phyloP scores from a whole-genome alignment of 2,797 vertebrate genomes.

The Lepus townsendii region DNA sequence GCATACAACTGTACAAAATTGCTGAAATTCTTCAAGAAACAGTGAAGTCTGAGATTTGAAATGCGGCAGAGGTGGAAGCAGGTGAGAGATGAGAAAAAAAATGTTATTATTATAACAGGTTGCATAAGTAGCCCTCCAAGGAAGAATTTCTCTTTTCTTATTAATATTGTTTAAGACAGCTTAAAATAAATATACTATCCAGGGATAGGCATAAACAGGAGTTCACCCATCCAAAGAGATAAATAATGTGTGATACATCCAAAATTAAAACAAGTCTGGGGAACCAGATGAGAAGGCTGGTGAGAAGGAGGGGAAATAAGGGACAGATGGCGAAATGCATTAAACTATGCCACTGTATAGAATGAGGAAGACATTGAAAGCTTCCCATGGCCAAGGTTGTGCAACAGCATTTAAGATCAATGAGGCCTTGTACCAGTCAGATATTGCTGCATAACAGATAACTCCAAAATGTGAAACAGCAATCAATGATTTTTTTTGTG shows the following conservation, averaged over 20 bases:
- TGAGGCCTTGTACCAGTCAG: neutral
- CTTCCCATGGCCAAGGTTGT: neutral
- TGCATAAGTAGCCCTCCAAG: neutral
- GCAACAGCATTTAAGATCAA: neutral
- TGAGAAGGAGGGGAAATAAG: neutral
- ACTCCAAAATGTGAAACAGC: neutral
- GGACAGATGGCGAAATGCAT: neutral
- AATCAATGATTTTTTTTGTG: neutral
- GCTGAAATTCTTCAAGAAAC: neutral
- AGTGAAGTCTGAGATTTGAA: neutral
- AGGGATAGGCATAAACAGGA: neutral
- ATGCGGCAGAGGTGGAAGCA: neutral
- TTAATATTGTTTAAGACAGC: constrained; percentile 18
- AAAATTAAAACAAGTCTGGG: neutral
- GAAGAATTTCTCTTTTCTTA: constrained; percentile 29
- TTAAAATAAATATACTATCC: constrained; percentile 27
- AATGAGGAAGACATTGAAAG: neutral
- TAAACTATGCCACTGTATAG: neutral
- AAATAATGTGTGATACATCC: neutral
- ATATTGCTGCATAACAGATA: constrained; percentile 14
- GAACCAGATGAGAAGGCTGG: neutral
- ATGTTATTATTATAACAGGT: constrained; percentile 24
- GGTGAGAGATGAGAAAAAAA: neutral
- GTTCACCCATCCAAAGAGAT: neutral
- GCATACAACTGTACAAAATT: neutral